Evolutionary conservation across 2,797 vertebrate species (phyloP), one percentile per base, ranked within the genome.

Genomic region (Manis crassicaudata): DNA sequence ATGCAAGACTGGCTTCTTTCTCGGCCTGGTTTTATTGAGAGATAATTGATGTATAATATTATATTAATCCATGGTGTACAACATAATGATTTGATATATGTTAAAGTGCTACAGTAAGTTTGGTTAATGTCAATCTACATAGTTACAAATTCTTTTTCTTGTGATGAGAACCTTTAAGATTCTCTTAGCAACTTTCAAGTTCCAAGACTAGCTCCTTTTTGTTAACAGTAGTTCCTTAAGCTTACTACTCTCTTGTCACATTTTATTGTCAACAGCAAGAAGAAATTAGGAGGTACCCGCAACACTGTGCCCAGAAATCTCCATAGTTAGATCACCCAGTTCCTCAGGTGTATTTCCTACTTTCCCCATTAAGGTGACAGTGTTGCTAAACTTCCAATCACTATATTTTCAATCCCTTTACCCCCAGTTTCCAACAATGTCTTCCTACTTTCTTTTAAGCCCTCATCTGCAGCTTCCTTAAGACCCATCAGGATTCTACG

Each of bases 211-310:
- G 27, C 5, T 81, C 27, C 16, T 86, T 58, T 92, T 46, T 86
- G 11, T 76, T 81, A 60, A 85, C 37, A 81, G 6, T 84, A 12
- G 21, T 81, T 77, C 25, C 68, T 86, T 70, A 82, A n/a, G 17
- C 5, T 67, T 79, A 35, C 35, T 32, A 82, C 32, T 35, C 18
- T 85, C 46, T 73, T 86, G 37, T 72, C 27, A 89, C 12, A 40
- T 88, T 94, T 92, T 86, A 76, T 81, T 79, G 65, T 73, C 86
- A 73, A 83, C 27, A 83, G 32, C 37, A 76, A 75, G 43, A 95
- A 93, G n/a, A 96, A 88, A 92, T 37, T 40, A 81, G 35, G 27
- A 91, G 25, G 3, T 4, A 65, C 14, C 18, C 32, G 63, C 14
- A 72, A 32, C 25, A 83, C 37, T 67, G 14, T 35, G n/a, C 23